Evolutionary conservation across 1,140 invertebrate genomes (phyloP).

Genomic region (Drosophila arizonae): DNA sequence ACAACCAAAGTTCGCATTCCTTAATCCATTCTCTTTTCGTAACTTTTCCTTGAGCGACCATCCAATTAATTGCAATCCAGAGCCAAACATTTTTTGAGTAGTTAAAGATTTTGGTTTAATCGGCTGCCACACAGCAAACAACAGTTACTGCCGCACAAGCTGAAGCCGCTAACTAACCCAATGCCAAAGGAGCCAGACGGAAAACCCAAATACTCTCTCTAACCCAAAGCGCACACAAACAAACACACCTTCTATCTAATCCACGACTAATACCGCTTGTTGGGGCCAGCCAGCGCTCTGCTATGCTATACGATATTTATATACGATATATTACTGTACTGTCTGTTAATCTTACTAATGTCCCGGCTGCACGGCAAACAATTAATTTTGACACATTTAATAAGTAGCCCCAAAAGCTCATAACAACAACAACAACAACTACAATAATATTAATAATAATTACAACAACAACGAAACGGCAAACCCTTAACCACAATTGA

Average conservation of each 20-base stretch:
- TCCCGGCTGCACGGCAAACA: conserved; percentile 50
- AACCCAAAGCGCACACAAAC: conserved; percentile 18
- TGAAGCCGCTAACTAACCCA: conserved; percentile 41
- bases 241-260: conserved; percentile 34
- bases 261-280: conserved; percentile 42
- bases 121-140: conserved; percentile 43
- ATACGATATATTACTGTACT: background rate
- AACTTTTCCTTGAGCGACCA: no score
- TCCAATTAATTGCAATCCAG: conserved; percentile 8
- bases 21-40: no score
- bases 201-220: background rate
- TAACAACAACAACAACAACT: conserved; percentile 22
- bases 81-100: background rate
- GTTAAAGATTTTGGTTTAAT: conserved; percentile 50
- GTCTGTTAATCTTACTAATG: conserved; percentile 16
- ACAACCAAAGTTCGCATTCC: no score
- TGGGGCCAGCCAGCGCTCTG: conserved; percentile 9
- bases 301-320: background rate
- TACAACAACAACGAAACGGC: conserved; percentile 21
- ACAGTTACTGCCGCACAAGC: conserved; percentile 13
- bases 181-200: conserved; percentile 11
- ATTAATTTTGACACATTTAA: conserved; percentile 70
- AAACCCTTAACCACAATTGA: conserved; percentile 56
- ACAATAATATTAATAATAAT: background rate
- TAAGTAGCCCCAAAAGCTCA: conserved; percentile 50